phyloP scores from a whole-genome alignment of 2,797 vertebrate genomes.

The Antennarius maculatus region DNA sequence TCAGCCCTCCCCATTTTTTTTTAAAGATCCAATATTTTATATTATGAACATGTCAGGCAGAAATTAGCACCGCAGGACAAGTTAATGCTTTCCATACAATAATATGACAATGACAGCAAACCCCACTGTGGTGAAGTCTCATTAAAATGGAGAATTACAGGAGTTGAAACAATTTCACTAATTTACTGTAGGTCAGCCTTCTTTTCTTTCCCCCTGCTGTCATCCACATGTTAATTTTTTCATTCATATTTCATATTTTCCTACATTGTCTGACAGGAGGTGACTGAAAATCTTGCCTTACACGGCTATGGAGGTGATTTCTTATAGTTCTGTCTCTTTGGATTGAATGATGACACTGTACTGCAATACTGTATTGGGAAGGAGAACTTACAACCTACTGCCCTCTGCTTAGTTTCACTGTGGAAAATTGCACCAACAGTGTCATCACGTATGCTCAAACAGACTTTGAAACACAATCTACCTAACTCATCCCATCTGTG shows the following conservation, averaged over 20 bases:
- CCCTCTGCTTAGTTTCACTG: constrained; percentile 66
- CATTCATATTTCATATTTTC: constrained; percentile 73
- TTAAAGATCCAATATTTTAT: constrained; percentile 83
- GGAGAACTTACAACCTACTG: constrained; percentile 45
- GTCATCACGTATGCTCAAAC: constrained; percentile 70
- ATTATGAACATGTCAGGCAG: constrained; percentile 83
- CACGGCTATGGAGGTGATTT: constrained; percentile 56
- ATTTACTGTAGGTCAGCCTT: constrained; percentile 56
- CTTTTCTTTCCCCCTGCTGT: constrained; percentile 39
- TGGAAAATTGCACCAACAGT: constrained; percentile 60
- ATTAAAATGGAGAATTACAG: constrained; percentile 57
- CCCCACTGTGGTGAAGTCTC: constrained; percentile 49
- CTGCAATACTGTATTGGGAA: constrained; percentile 63
- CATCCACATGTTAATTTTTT: constrained; percentile 18
- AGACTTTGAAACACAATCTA: constrained; percentile 74
- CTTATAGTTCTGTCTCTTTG: constrained; percentile 60
- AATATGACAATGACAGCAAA: constrained; percentile 63
- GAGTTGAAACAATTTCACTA: constrained; percentile 56
- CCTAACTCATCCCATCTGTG: constrained; percentile 66
- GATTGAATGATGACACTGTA: constrained; percentile 74
- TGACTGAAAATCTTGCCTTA: constrained; percentile 66
- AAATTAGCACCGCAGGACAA: constrained; percentile 87
- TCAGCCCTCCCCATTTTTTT: constrained; percentile 73
- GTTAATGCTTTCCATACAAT: constrained; percentile 79
- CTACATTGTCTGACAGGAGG: constrained; percentile 57